phyloP scores from a whole-genome alignment of 2,113 vertebrate genomes.

The Danio rerio region DNA sequence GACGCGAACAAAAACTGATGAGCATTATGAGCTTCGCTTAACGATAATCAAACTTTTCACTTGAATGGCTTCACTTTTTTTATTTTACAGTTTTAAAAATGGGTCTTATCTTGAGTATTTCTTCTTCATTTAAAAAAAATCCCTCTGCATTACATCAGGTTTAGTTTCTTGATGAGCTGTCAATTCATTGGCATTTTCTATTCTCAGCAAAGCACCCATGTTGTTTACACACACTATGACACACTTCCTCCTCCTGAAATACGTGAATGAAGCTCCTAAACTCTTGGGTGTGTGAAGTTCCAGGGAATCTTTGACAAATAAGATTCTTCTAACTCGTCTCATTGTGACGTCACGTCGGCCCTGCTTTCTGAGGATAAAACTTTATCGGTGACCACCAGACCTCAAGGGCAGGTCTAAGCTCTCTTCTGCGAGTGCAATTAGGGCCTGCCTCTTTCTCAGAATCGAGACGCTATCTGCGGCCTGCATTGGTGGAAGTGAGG shows the following conservation, averaged over 20 bases:
- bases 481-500: constrained; percentile 28
- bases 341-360: neutral
- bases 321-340: neutral
- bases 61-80: neutral
- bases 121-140: neutral
- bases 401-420: neutral
- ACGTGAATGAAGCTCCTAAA: constrained; percentile 39
- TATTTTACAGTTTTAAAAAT: neutral
- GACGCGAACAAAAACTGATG: neutral
- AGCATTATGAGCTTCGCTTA: neutral
- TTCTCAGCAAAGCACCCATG: neutral
- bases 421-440: neutral
- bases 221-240: neutral
- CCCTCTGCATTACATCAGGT: neutral
- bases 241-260: neutral
- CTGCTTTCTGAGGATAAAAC: constrained; percentile 51
- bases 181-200: neutral
- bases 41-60: neutral
- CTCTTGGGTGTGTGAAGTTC: neutral
- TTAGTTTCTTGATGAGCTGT: neutral
- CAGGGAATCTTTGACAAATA: neutral
- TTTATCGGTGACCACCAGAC: constrained; percentile 56
- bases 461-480: constrained; percentile 44
- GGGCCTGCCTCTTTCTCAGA: constrained; percentile 63
- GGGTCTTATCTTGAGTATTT: neutral